A percentile compares a stretch with the other conserved stretches of the same genome.
Conservation (phyloP, 2,113 vertebrate species). For the Ursus arctos region DNA sequence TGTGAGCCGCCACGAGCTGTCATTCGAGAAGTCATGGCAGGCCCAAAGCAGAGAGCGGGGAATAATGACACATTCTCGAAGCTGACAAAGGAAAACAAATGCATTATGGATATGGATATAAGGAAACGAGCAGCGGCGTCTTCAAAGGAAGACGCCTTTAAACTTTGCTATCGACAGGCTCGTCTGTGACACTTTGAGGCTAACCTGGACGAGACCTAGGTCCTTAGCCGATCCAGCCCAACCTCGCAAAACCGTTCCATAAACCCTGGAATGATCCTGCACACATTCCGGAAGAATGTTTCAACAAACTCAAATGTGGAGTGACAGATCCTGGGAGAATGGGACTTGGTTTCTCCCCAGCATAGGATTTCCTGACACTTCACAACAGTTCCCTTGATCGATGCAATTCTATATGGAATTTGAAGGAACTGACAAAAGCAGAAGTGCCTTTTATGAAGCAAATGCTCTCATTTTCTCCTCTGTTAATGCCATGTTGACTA, state of each 20-base stretch:
- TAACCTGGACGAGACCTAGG: background rate
- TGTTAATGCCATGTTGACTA: rapidly evolving
- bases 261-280: background rate
- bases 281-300: background rate
- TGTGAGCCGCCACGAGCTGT: constrained; percentile 80
- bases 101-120: constrained; percentile 62
- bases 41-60: constrained; percentile 65
- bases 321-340: background rate
- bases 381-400: background rate
- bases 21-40: constrained; percentile 72
- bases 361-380: background rate
- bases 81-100: constrained; percentile 77
- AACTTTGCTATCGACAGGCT: background rate
- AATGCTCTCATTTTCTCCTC: background rate
- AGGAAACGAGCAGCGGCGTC: constrained; percentile 68
- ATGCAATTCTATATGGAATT: background rate
- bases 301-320: background rate
- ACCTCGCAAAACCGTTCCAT: background rate
- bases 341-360: background rate
- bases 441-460: background rate
- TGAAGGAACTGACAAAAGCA: constrained; percentile 30
- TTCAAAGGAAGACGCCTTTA: constrained; percentile 58
- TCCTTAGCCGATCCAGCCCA: background rate
- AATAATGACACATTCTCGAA: constrained; percentile 78
- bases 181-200: background rate